Evolutionary conservation across 2,113 vertebrate species (phyloP), one percentile per base, ranked within the genome.

Genomic region (Thryonomys swinderianus): DNA sequence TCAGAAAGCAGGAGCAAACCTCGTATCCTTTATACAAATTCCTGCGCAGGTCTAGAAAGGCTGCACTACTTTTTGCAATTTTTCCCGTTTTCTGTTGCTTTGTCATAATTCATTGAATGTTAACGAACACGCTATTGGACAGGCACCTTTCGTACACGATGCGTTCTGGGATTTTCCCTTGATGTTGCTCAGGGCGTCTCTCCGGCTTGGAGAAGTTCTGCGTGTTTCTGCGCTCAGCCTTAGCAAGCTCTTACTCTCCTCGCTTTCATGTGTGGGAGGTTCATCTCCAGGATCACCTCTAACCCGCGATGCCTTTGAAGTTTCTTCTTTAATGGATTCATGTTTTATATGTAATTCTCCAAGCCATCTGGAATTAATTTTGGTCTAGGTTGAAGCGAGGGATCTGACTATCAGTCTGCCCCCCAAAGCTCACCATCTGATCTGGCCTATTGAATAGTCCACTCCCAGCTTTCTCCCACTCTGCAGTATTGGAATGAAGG

Each of bases 331-430:
- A 87, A 85, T 92, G 48, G 76, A 76, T 93, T 51, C 53, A 40
- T 83, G 90, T 87, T 94, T 96, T 83, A 53, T 23, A 74, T 93
- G 74, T 79, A 95, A 95, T 95, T 94, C 94, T 78, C 81, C 80
- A 85, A 90, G 90, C 67, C 97, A 96, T 96, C 96, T 97, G 97
- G 96, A 94, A 90, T 95, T 92, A 66, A 96, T 97, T 89, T 79
- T 23, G 48, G 91, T 81, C 59, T 79, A 82, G 81, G 90, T 80
- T 86, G 85, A 90, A 91, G 90, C 14, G 81, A 86, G 81, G 82
- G 64, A 8, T 90, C 55, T 71, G n/a, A 71, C 84, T 93, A 92
- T 89, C 37, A 57, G 27, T 48, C 6, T 8, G 5, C 5, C 57
- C 64, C 20, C 48, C 81, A 81, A 62, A 95, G 84, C 73, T 11